Evolutionary conservation across 2,113 vertebrate genomes (phyloP).

Genomic region (Peromyscus californicus): DNA sequence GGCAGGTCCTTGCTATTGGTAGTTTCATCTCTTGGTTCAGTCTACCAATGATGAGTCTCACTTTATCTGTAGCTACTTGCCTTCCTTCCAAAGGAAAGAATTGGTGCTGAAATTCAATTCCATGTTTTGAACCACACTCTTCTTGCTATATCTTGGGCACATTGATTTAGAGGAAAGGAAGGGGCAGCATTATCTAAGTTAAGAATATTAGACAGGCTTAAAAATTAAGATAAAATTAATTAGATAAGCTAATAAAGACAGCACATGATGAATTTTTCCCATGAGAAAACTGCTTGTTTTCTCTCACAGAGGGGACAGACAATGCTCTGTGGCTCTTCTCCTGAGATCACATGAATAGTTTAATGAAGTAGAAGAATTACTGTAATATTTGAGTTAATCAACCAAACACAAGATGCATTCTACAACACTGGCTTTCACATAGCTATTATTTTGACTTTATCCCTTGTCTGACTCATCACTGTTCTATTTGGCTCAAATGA

Average conservation of each 20-base stretch:
- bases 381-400: not conserved
- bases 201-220: not conserved
- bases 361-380: not conserved
- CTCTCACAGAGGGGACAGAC: not conserved
- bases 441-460: not conserved
- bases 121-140: not conserved
- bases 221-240: not conserved
- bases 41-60: not conserved
- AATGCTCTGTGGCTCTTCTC: not conserved
- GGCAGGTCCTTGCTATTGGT: not conserved
- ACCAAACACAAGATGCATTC: not conserved
- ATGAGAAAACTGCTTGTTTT: not conserved
- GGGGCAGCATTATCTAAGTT: not conserved
- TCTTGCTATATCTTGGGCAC: not conserved
- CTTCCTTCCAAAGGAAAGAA: not conserved
- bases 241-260: accelerated
- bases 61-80: not conserved
- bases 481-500: not conserved
- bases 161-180: not conserved
- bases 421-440: not conserved
- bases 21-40: not conserved
- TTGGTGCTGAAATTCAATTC: not conserved
- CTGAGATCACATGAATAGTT: not conserved
- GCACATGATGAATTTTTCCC: accelerated
- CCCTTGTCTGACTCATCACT: not conserved